Evolutionary conservation across 2,797 vertebrate genomes (phyloP).

Genomic region (Pteronotus mesoamericanus): DNA sequence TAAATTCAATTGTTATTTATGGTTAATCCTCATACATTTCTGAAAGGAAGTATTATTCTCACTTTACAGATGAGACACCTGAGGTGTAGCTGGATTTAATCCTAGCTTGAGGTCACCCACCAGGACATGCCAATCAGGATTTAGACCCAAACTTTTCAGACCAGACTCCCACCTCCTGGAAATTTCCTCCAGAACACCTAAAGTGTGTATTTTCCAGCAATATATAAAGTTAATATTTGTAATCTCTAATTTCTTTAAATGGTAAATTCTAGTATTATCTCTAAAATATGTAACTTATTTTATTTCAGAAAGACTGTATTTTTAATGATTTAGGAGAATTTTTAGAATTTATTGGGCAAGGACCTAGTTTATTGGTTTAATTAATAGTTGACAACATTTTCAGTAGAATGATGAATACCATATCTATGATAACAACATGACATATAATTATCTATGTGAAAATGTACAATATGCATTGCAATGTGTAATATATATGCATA

Average conservation of each 20-base stretch:
- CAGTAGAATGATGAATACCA: background rate
- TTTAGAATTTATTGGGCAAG: background rate
- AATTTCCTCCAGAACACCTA: too few relatives aligned
- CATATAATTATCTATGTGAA: background rate
- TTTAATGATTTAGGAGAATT: background rate
- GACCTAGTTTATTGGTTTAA: background rate
- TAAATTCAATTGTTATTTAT: background rate
- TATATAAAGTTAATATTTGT: background rate
- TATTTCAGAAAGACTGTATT: background rate
- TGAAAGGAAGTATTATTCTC: background rate
- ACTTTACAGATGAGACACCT: background rate
- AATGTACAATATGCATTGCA: background rate
- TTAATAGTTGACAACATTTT: background rate
- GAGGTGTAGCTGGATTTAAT: background rate
- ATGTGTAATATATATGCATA: background rate
- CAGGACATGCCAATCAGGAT: background rate
- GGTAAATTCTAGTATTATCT: background rate
- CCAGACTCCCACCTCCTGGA: fast-evolving
- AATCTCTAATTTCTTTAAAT: background rate
- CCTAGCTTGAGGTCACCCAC: background rate
- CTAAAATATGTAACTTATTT: background rate
- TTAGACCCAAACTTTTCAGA: background rate
- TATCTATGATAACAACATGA: background rate
- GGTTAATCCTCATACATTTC: background rate
- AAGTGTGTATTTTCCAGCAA: background rate